Evolutionary conservation across 2,113 vertebrate species (phyloP), one percentile per base, ranked within the genome.

Genomic region (Aramus guarauna): DNA sequence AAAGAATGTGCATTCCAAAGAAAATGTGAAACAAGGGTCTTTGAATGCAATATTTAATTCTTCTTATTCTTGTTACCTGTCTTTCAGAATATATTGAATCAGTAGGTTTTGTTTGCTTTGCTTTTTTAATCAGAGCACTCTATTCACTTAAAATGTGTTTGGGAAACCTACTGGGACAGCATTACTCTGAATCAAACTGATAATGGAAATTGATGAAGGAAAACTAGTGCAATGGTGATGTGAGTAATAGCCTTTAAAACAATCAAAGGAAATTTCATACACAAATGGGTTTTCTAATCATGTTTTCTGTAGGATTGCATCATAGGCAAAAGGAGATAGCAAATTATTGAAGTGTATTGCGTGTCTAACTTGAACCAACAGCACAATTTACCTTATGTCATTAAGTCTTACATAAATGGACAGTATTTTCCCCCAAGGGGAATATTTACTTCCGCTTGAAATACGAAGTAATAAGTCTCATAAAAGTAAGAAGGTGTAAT

Each of bases 401-500:
- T 94, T 95, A 93, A 87, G 66, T 91, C 79, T 92, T 81, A 87
- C 43, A 85, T 47, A 94, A 77, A 92, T 58, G 91, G 87, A 87
- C 66, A 78, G 60, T 74, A 60, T 91, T 93, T 92, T 84, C 90
- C 77, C 93, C 85, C 83, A 72, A 88, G 73, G 91, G 85, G 59
- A 87, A 89, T 94, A 92, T 95, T 97, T 97, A 82, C 88, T 82
- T 91, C 85, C 92, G 24, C 76, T 83, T 95, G 91, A 97, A 97
- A 94, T 92, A 97, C 72, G 71, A 96, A 96, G 88, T 95, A 92
- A 77, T 93, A 96, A 92, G 85, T 92, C 67, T 92, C 93, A 93
- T 82, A 85, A 85, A 87, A 85, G 77, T n/a, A 69, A 67, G 83
- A 90, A 89, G 56, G 55, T 79, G 68, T 71, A 93, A 87, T 78